These are phyloP conservation scores for Neoascia interrupta DNA, from an alignment of 2,888 invertebrate genomes.

Conservation along the genomic window DNA sequence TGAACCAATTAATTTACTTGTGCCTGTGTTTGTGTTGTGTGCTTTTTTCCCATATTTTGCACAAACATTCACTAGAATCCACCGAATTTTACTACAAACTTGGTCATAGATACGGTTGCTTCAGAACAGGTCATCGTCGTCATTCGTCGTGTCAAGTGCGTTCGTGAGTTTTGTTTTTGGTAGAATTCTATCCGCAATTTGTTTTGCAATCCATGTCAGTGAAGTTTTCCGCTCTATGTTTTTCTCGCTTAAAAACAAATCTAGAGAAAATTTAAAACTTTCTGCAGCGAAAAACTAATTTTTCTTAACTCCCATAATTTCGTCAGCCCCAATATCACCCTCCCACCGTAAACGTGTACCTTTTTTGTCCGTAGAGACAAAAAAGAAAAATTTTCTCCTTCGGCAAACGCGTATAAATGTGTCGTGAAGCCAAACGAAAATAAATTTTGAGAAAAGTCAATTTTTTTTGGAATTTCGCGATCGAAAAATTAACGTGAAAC, in stretches of 20 bases:
- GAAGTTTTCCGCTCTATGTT: neutral
- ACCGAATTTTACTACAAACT: slow-evolving; percentile 38
- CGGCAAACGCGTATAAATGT: slow-evolving; percentile 30
- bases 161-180: slow-evolving; percentile 6
- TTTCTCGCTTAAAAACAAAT: no score
- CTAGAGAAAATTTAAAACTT: neutral
- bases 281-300: no score
- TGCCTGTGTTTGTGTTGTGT: slow-evolving; percentile 25
- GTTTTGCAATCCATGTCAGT: neutral
- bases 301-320: no score
- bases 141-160: slow-evolving; percentile 45
- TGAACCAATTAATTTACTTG: neutral
- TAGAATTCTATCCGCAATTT: neutral
- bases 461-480: slow-evolving; percentile 14
- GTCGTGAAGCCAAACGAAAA: slow-evolving; percentile 1
- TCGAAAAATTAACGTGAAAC: slow-evolving; percentile 27
- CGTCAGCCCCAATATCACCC: no score
- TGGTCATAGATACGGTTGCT: slow-evolving; percentile 24
- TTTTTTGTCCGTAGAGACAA: slow-evolving; percentile 19
- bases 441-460: slow-evolving; percentile 7
- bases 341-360: slow-evolving; percentile 6
- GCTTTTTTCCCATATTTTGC: slow-evolving; percentile 21
- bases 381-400: slow-evolving; percentile 29
- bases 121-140: slow-evolving; percentile 59
- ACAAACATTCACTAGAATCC: slow-evolving; percentile 29